Evolutionary conservation across 2,888 invertebrate genomes (phyloP).

Genomic region (Nematopogon swammerdamellus): DNA sequence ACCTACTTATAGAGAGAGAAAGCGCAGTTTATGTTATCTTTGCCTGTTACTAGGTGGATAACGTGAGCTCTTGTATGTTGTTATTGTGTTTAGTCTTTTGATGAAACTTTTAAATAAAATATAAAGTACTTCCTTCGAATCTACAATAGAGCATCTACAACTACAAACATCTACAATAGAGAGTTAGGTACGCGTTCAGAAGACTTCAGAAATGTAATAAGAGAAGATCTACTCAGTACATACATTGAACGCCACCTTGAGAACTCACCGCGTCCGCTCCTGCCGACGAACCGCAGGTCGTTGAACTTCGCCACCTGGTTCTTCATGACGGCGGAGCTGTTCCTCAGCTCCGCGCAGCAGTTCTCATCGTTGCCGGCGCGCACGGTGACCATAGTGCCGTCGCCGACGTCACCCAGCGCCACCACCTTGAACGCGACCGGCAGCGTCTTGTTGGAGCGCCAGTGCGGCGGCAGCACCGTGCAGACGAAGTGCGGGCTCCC

Average conservation of each 20-base stretch:
- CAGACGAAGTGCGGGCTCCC: constrained; percentile 94
- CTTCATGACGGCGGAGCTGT: constrained; percentile 95
- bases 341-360: constrained; percentile 92
- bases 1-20: too few species aligned
- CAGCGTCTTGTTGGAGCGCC: constrained; percentile 97
- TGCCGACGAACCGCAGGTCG: constrained; percentile 96
- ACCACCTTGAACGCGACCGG: constrained; percentile 97
- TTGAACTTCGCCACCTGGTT: constrained; percentile 99
- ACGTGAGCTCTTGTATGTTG: too few species aligned
- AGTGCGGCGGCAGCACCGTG: constrained; percentile 91
- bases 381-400: constrained; percentile 95
- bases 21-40: too few species aligned
- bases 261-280: constrained; percentile 95
- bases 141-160: too few species aligned
- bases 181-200: too few species aligned
- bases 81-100: too few species aligned
- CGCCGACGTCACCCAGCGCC: constrained; percentile 89
- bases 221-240: constrained; percentile 10
- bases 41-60: too few species aligned
- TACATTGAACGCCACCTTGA: constrained; percentile 47
- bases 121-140: too few species aligned
- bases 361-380: constrained; percentile 98
- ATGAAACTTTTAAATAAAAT: too few species aligned
- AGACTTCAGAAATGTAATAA: too few species aligned
- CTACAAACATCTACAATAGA: too few species aligned